Evolutionary conservation across 2,888 invertebrate species (phyloP), one percentile per base, ranked within the genome.

Genomic region (Schrankia costaestrigalis): DNA sequence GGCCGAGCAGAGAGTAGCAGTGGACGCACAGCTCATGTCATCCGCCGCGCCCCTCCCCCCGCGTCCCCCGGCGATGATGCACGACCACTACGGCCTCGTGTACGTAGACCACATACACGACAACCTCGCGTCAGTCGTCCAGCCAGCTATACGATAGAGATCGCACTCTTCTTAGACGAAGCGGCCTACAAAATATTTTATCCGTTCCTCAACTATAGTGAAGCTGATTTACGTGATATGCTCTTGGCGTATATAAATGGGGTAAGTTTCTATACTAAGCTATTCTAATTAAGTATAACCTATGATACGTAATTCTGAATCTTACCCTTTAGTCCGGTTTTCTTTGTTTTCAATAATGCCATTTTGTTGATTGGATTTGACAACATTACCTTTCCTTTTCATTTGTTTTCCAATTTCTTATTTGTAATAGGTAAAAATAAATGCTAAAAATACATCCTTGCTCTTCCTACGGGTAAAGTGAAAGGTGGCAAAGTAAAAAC

Each of bases 181-280:
- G 90, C 93, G 1, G 94, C 90, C 0, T 94, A 94, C 62, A 90
- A 90, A 60, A 89, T 91, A 15, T 94, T 94, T 69, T 78, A 91
- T 8, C 92, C 94, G 0, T 92, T 90, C 63, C 89, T 93, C 44
- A 89, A 91, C 46, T 85, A 90, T 50, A 90, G 92, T 60, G 93
- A 93, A 42, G 82, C 81, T 7, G 90, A 91, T 59, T 73, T 94
- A 25, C 84, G 91, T 18, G 93, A 94, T 63, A 93, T 94, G 92
- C 75, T 94, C n/a, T 70, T 95, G 35, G 94, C 94, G 7, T 94
- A 94, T 57, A 89, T 94, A 53, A 94, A 94, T 70, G 93, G 92
- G 52, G 92, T 92, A 83, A 89, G 86, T 78, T 22, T 6, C 10
- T 10, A n/a, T n/a, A n/a, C n/a, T n/a, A n/a, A n/a, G n/a, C n/a